phyloP scores from a whole-genome alignment of 2,888 invertebrate species.

The Hemithea aestivaria region DNA sequence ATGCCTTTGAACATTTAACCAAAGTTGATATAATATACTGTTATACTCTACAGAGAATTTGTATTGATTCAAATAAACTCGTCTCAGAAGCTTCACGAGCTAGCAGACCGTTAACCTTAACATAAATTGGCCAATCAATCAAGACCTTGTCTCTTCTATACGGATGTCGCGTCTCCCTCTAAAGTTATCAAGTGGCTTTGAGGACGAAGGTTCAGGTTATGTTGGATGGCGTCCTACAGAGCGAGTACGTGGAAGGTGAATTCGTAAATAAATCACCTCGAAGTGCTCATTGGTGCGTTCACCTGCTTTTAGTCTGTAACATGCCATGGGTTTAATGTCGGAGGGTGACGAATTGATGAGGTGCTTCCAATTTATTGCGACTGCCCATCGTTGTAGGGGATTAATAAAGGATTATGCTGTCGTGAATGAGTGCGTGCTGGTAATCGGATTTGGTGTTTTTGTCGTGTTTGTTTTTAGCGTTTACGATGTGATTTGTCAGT shows the following conservation, averaged over 20 bases:
- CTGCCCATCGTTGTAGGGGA: constrained; percentile 18
- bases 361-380: constrained; percentile 29
- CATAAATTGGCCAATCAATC: constrained; percentile 45
- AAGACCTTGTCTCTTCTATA: constrained; percentile 28
- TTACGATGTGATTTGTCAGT: neutral
- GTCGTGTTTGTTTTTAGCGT: constrained; percentile 5
- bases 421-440: constrained; percentile 17
- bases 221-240: constrained; percentile 39
- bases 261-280: constrained; percentile 58
- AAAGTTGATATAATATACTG: too few species aligned
- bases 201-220: constrained; percentile 37
- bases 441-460: constrained; percentile 26
- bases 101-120: constrained; percentile 45
- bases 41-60: neutral
- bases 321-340: constrained; percentile 33
- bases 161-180: constrained; percentile 22
- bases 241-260: constrained; percentile 41
- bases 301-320: constrained; percentile 42
- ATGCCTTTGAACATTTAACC: too few species aligned
- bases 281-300: constrained; percentile 52
- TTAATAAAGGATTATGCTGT: constrained; percentile 25
- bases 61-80: constrained; percentile 27
- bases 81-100: constrained; percentile 31
- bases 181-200: constrained; percentile 32
- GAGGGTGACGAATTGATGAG: constrained; percentile 36